Base-by-base conservation (phyloP, 2,797 vertebrate genomes). In the Babyrousa celebensis region DNA sequence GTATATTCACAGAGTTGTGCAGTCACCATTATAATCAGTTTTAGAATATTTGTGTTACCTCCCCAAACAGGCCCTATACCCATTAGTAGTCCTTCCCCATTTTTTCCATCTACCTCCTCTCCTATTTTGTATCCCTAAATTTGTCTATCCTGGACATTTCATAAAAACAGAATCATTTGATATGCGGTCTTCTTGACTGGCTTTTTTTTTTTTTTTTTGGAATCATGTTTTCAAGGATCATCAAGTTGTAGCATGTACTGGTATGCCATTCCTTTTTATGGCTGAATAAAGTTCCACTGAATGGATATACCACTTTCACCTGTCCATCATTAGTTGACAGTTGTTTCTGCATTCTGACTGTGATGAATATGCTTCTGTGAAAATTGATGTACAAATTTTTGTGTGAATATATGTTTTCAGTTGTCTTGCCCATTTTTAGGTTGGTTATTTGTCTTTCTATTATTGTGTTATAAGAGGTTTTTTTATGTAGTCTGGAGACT, bases 401-500 rank as follows among this genome's bases (percentile, higher is more conserved):
- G 1, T 70, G 12, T 40, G 40, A 74, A 56, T 8, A 17, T 36
- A 32, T 3, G 40, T 74, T 40, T 79, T 82, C 62, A 91, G 0
- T 78, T 36, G 29, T 95, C 58, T 91, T 67, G 9, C 74, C 40
- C 11, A 85, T 80, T 89, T 92, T 75, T 25, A 87, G 75, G 77
- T 75, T 70, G 67, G 25, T 32, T 52, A 40, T 71, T 90, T 52
- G 12, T 62, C 48, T 91, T 84, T 63, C 40, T 93, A 27, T 43
- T 82, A 62, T 77, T 60, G n/a, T 68, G 18, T 82, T 94, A 8
- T 78, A 72, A 71, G 48, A 40, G 20, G 43, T 48, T 85, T 90
- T 21, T 89, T 77, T 68, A 85, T 92, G 3, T 89, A 71, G 40
- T 83, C 63, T 67, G 29, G 70, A 60, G 12, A 32, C 48, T 43